phyloP scores from a whole-genome alignment of 2,113 vertebrate genomes.

The Varanus komodoensis region DNA sequence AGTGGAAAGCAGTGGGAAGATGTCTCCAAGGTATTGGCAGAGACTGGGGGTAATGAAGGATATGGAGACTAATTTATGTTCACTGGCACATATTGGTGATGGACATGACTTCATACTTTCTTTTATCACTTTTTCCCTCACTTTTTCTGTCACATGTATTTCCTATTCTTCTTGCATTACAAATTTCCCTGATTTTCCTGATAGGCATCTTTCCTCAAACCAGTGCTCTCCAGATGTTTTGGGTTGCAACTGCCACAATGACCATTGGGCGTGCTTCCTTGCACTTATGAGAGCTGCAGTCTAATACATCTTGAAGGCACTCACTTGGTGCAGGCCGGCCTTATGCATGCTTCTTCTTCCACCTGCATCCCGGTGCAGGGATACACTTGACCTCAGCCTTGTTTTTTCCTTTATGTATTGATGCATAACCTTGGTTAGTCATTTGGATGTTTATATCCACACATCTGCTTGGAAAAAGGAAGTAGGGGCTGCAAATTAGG shows the following conservation, averaged over 20 bases:
- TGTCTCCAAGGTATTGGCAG: too few species aligned
- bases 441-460: not conserved
- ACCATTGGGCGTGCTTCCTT: not conserved
- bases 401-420: not conserved
- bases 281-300: not conserved
- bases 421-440: not conserved
- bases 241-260: not conserved
- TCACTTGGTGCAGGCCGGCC: not conserved
- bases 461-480: not conserved
- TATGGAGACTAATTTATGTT: not conserved
- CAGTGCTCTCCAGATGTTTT: not conserved
- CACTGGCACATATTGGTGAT: not conserved
- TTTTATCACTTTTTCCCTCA: not conserved
- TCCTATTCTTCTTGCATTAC: not conserved
- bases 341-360: too few species aligned
- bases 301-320: not conserved
- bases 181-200: not conserved
- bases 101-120: not conserved
- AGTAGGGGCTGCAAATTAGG: not conserved
- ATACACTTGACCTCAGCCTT: not conserved
- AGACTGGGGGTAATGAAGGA: not conserved
- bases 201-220: not conserved
- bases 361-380: fast-evolving
- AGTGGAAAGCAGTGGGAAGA: not conserved
- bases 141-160: not conserved